These are phyloP conservation scores for Bhutanitis thaidina DNA, from an alignment of 2,888 invertebrate genomes.

Conservation along the genomic window DNA sequence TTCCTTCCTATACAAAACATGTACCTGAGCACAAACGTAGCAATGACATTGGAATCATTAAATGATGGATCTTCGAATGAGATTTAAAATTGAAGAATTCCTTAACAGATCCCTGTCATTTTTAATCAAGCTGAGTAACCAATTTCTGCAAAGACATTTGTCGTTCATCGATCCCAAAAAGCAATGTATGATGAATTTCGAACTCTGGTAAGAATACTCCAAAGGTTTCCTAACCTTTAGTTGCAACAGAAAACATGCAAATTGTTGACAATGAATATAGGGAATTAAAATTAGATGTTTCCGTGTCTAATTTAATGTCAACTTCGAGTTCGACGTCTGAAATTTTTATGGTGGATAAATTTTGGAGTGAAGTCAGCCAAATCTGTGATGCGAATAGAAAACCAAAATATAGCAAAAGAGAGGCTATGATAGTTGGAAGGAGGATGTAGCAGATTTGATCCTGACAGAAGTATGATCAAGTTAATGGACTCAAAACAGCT, in stretches of 20 bases:
- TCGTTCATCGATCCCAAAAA: constrained; percentile 15
- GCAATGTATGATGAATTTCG: constrained; percentile 12
- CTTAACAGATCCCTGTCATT: constrained; percentile 10
- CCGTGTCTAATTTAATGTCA: constrained; percentile 9
- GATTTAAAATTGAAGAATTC: constrained; percentile 9
- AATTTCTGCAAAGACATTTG: constrained; percentile 7
- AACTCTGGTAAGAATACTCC: constrained; percentile 16
- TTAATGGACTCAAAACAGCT: too few species aligned
- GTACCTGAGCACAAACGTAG: too few species aligned
- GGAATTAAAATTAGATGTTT: not conserved
- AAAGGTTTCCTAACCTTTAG: constrained; percentile 15
- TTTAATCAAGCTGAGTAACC: constrained; percentile 11
- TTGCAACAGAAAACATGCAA: constrained; percentile 15
- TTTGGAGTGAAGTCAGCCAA: constrained; percentile 16
- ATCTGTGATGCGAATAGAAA: constrained; percentile 1
- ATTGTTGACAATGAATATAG: constrained; percentile 8
- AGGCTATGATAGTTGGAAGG: too few species aligned
- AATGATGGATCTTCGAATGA: constrained; percentile 2
- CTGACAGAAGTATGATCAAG: too few species aligned
- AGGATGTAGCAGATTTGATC: too few species aligned
- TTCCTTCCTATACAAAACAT: constrained; percentile 11
- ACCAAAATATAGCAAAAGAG: not conserved
- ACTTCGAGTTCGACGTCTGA: constrained; percentile 10
- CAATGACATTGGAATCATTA: too few species aligned
- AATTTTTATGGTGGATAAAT: constrained; percentile 14